Percentiles rank a stretch among this genome's conserved stretches.
phyloP scores from a whole-genome alignment of 2,113 vertebrate species.

The Anas platyrhynchos region DNA sequence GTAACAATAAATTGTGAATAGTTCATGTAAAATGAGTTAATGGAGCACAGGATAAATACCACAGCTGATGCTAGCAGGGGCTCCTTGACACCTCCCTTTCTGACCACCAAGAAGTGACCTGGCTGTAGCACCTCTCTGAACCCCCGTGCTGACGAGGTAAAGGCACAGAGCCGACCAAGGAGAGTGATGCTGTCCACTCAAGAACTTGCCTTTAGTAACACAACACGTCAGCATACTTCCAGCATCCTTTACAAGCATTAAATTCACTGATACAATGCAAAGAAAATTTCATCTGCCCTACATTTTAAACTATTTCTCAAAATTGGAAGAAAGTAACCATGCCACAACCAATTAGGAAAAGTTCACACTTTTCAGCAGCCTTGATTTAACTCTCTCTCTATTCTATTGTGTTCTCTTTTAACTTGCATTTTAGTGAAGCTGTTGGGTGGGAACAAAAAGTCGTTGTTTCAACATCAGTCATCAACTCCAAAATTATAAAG shows the following conservation, averaged over 20 bases:
- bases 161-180: background rate
- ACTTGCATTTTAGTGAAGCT: background rate
- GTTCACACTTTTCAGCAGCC: background rate
- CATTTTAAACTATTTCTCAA: background rate
- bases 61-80: background rate
- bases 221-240: background rate
- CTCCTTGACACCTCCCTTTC: background rate
- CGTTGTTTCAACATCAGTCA: background rate
- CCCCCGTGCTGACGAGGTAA: background rate
- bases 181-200: accelerated
- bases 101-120: accelerated
- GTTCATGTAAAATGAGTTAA: background rate
- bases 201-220: background rate
- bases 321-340: background rate
- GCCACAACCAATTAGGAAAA: background rate
- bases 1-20: background rate
- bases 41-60: background rate
- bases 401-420: background rate
- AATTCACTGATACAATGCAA: background rate
- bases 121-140: background rate
- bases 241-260: background rate
- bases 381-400: background rate
- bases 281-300: background rate
- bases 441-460: background rate
- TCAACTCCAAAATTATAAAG: background rate